Evolutionary conservation across 2,113 vertebrate species (phyloP), one percentile per base, ranked within the genome.

Genomic region (Nothoprocta perdicaria): DNA sequence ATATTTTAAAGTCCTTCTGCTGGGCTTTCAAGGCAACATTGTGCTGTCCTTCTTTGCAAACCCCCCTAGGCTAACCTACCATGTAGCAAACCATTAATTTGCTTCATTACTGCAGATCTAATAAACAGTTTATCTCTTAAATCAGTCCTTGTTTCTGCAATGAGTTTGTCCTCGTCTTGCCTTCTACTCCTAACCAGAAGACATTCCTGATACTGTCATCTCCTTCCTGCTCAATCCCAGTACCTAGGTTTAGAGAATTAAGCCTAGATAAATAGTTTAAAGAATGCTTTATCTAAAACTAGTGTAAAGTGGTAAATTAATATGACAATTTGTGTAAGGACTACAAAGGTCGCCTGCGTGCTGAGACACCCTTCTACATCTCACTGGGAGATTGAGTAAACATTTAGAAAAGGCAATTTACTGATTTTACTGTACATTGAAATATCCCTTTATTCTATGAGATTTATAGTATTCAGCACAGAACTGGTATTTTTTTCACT

Each of bases 351-450:
- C 65, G 71, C 45, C 55, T 80, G 50, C 72, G 40, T 78, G 79
- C 84, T 89, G 87, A 89, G 69, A 14, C 29, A 80, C 57, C 57
- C 61, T 13, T 74, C 65, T 80, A 22, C 65, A 77, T 46, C 76
- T 77, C 2, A 0, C 61, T 90, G 29, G 63, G 78, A 87, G 46
- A 73, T n/a, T 2, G 4, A 87, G 46, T 2, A 77, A 72, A 57
- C 65, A 75, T 92, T 85, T 75, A 91, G 72, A 33, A 83, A 83
- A 95, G 48, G 52, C 46, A 95, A 26, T 94, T 72, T 89, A 75
- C 61, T 78, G 72, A 75, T 38, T 46, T 29, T 62, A 19, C 46
- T 24, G 8, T 57, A 48, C 79, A 26, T 19, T 66, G 62, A 76
- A 86, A 40, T 53, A 86, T 46, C 67, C 9, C 86, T 85, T 82